Base-by-base conservation (phyloP, 92 coral and sea anemone species). In the Diadumene lineata region DNA sequence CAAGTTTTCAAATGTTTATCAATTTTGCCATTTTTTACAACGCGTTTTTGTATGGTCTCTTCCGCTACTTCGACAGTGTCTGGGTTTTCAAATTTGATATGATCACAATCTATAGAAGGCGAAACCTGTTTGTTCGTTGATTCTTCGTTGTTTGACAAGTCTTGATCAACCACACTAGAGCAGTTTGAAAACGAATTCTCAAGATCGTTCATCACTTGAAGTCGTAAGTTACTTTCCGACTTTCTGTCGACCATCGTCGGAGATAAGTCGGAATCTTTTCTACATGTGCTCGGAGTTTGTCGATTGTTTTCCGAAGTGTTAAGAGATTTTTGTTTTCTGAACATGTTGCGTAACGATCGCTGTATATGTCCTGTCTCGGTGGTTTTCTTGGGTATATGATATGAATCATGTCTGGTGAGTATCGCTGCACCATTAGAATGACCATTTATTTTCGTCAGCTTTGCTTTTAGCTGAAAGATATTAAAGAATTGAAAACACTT, bases 391-490 rank as follows among this genome's bases (percentile, higher is more conserved):
- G 34, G 33, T 34, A 0, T 27, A 34, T 65, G 53, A 19, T 51
- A 51, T 1, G 75, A 33, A 21, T 64, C 43, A 43, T 51, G 50
- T 22, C 50, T 51, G 51, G 29, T 25, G 17, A 70, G 11, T 38
- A 38, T 13, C 46, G 19, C 11, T 1, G 64, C 55, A 11, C 61
- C 75, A 58, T 27, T 70, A 4, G 64, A 17, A 8, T 70, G 64
- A 2, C 27, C 50, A 31, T 53, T 30, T 58, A 70, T 0, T 17
- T 51, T 50, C 9, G 46, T 29, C 0, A 70, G 64, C 64, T 70
- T 70, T 7, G 30, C 30, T 33, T 55, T 70, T 34, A 70, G 65
- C 75, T 70, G 75, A 19, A 70, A 69, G 24, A 43, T n/a, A n/a
- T n/a, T n/a, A n/a, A n/a, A n/a, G n/a, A n/a, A n/a, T n/a, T n/a